Conservation (phyloP, 64 coral and sea anemone species). For the Montipora sp. region DNA sequence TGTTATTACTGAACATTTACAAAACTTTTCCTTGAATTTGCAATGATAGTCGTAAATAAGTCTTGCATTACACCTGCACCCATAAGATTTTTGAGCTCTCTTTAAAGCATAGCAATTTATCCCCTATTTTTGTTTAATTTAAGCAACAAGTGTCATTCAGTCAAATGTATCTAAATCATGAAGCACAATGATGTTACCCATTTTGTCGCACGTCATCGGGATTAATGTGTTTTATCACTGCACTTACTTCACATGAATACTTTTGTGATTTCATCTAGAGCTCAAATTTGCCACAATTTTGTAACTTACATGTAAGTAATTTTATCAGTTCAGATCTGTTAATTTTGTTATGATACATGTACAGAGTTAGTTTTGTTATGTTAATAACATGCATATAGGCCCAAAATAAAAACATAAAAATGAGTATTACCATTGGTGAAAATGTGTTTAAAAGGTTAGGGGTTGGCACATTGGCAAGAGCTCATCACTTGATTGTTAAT, state of each 20-base stretch:
- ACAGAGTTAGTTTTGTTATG: constrained; percentile 13
- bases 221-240: background rate
- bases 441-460: background rate
- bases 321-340: background rate
- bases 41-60: background rate
- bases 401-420: background rate
- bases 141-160: background rate
- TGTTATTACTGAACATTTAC: background rate
- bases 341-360: background rate
- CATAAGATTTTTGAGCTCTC: background rate
- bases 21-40: background rate
- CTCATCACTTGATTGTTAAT: no score
- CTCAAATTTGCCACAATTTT: constrained; percentile 15
- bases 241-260: background rate
- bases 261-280: background rate
- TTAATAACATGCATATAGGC: background rate
- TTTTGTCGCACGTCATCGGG: background rate
- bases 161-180: constrained; percentile 1
- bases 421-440: background rate
- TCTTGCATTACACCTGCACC: background rate
- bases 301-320: background rate
- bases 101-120: background rate
- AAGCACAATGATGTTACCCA: background rate
- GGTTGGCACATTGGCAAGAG: no score
- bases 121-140: background rate